Conservation (phyloP, 64 coral and sea anemone genomes). For the Hydrozoanthus tunicans region DNA sequence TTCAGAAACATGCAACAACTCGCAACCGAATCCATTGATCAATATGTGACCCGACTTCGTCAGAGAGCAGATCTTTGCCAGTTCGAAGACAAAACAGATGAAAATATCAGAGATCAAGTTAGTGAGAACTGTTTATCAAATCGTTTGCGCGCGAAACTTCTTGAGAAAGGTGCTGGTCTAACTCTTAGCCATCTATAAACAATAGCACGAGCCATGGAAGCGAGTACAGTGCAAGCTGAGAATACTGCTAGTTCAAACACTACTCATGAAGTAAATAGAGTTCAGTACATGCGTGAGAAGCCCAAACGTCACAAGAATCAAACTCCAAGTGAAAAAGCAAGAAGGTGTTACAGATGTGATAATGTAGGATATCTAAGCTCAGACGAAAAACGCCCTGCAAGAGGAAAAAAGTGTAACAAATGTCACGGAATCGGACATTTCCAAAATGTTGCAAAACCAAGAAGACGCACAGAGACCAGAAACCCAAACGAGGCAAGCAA, state of each 20-base stretch:
- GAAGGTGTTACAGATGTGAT: slow-evolving; percentile 50
- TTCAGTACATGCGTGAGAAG: slow-evolving; percentile 5
- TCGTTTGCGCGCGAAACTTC: background rate
- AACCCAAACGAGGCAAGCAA: background rate
- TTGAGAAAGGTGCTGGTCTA: background rate
- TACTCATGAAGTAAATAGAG: background rate
- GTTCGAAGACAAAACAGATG: background rate
- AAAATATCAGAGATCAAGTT: slow-evolving; percentile 26
- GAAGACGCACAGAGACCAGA: background rate
- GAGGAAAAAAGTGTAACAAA: slow-evolving; percentile 31
- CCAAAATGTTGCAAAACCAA: slow-evolving; percentile 32
- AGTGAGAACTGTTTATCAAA: background rate
- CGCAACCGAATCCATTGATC: background rate
- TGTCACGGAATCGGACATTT: slow-evolving; percentile 27
- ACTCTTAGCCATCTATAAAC: background rate
- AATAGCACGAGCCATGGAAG: slow-evolving; percentile 23
- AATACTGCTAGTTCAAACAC: background rate
- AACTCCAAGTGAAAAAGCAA: background rate
- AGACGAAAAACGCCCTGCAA: slow-evolving; percentile 18
- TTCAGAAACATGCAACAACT: slow-evolving; percentile 60
- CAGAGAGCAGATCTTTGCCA: slow-evolving; percentile 18
- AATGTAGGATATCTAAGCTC: background rate
- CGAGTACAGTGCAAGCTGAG: background rate
- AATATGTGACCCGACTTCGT: background rate
- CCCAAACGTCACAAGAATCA: background rate